phyloP scores from a whole-genome alignment of 2,888 invertebrate species.

The Timema cristinae region DNA sequence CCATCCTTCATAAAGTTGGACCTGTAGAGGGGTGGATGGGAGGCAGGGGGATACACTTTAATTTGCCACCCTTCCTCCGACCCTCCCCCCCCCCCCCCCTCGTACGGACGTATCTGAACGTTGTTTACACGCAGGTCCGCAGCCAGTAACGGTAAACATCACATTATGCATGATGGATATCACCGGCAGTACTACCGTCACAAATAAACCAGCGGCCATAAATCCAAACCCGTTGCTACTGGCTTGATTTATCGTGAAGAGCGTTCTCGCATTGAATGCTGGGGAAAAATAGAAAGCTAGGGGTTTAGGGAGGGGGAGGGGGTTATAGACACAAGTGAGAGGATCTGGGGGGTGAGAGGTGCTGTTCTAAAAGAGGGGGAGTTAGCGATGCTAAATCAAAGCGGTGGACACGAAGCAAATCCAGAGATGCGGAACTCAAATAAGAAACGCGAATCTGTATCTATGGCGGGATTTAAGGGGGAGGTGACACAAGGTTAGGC shows the following conservation, averaged over 20 bases:
- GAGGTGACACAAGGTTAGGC: too few relatives aligned
- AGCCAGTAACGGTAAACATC: background rate
- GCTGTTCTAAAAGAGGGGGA: too few relatives aligned
- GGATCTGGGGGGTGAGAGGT: too few relatives aligned
- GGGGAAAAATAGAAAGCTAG: background rate
- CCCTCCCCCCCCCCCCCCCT: background rate
- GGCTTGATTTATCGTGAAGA: background rate
- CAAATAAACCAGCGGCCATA: constrained; percentile 15
- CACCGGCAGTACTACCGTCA: background rate
- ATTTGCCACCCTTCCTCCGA: background rate
- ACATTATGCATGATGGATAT: constrained; percentile 14
- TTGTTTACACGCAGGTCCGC: too few relatives aligned
- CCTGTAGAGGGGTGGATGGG: too few relatives aligned
- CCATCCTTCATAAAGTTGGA: too few relatives aligned
- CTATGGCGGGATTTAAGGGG: too few relatives aligned
- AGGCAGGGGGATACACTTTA: background rate
- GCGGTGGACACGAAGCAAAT: too few relatives aligned
- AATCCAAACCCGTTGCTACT: background rate
- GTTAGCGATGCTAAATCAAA: too few relatives aligned
- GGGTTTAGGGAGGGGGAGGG: background rate
- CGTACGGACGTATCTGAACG: background rate
- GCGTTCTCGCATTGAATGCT: background rate
- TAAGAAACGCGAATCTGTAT: too few relatives aligned
- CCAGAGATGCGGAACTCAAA: too few relatives aligned
- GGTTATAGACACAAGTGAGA: background rate